Base-by-base conservation (phyloP, 2,797 vertebrate species). In the Leuciscus waleckii region DNA sequence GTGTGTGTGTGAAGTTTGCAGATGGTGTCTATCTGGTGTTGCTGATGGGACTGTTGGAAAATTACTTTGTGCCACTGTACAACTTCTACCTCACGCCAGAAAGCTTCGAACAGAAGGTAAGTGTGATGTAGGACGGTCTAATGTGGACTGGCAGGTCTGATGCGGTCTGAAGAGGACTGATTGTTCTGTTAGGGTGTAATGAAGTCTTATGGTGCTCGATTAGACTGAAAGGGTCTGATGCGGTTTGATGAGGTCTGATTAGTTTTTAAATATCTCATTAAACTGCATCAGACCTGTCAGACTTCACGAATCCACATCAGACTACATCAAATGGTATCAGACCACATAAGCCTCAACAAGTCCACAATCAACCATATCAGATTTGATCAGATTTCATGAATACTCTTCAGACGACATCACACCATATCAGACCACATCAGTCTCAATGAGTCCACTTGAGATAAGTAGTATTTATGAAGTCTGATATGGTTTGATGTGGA, bases 41-140 rank as follows among this genome's bases (percentile, higher is more conserved):
- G 80, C 93, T 99, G 89, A 99, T 99, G 97, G 98, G 98, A n/a
- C 94, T 99, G 39, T 94, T 99, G 23, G 98, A 99, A 84, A 95
- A 96, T 90, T 99, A 99, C 90, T 99, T 99, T 80, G 97, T 99
- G 29, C 98, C 98, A 3, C 95, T 99, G 35, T 97, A 98, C 93
- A 96, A 97, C 93, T 99, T 99, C 94, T 96, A 97, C 90, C 95
- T 99, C 89, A 99, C 98, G 0, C 98, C 98, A 0, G 98, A 99
- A 91, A 97, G 91, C 94, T 99, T 99, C 43, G 98, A 99, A 74
- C 98, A 99, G 92, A 99, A 98, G 96, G 98, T 99, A 65, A 68
- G 90, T 87, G 43, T 43, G 67, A n/a, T 21, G 43, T 32, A 21
- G 4, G 19, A 23, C 14, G 21, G 32, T 81, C 26, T 46, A 21